Percentiles rank a stretch among this genome's conserved stretches.
These are phyloP conservation scores for Aplodontia rufa DNA, from an alignment of 2,113 vertebrate species.

Conservation along the genomic window DNA sequence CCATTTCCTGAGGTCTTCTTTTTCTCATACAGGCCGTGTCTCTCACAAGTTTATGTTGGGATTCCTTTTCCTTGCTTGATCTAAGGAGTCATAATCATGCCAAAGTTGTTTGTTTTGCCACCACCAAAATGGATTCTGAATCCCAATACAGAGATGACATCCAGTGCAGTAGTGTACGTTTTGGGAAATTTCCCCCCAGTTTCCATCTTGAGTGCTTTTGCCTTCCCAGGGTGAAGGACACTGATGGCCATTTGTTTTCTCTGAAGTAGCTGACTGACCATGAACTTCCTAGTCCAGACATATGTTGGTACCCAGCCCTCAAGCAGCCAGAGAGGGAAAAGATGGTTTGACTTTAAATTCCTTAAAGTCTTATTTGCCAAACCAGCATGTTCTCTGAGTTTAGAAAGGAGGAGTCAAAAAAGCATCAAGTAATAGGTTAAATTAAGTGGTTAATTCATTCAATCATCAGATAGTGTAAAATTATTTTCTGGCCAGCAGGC, in stretches of 20 bases:
- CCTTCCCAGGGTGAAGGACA: neutral
- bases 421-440: neutral
- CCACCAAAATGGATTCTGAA: neutral
- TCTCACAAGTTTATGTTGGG: neutral
- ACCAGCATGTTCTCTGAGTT: neutral
- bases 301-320: neutral
- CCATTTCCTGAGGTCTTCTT: neutral
- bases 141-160: neutral
- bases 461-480: neutral
- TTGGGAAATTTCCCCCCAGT: neutral
- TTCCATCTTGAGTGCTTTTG: neutral
- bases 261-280: neutral
- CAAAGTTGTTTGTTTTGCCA: neutral
- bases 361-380: neutral
- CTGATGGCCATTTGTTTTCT: neutral
- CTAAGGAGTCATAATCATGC: neutral
- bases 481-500: too few relatives aligned
- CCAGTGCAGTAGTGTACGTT: neutral
- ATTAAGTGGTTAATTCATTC: constrained; percentile 21
- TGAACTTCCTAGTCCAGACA: neutral
- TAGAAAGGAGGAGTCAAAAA: neutral
- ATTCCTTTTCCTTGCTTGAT: neutral
- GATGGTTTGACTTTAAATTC: neutral
- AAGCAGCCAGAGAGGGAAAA: neutral
- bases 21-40: neutral